phyloP scores from a whole-genome alignment of 1,140 invertebrate species.

The Uloborus diversus region DNA sequence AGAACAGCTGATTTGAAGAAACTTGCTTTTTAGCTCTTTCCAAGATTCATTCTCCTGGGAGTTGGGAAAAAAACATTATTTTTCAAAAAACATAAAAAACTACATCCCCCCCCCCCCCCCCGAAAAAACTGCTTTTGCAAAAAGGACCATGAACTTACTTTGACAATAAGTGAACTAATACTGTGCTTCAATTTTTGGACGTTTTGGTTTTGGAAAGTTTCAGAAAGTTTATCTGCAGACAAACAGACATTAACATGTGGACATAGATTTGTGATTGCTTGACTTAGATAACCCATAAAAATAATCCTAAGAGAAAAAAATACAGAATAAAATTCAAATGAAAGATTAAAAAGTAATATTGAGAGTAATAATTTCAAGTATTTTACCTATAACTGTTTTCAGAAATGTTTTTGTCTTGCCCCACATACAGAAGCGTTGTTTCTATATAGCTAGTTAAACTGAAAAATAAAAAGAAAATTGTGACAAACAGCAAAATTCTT shows the following conservation, averaged over 20 bases:
- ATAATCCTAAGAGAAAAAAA: conserved; percentile 27
- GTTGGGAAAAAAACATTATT: not conserved
- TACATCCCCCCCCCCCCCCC: not conserved
- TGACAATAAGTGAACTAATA: not conserved
- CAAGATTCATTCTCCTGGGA: conserved; percentile 42
- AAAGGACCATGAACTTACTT: not conserved
- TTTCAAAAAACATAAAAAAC: not conserved
- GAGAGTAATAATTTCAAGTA: no score
- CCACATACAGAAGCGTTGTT: conserved; percentile 19
- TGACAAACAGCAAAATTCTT: not conserved
- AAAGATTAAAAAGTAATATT: not conserved
- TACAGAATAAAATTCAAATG: not conserved
- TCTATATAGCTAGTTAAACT: conserved; percentile 34
- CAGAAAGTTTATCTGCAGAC: conserved; percentile 44
- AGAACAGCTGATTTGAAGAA: conserved; percentile 8
- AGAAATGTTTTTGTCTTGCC: conserved; percentile 12
- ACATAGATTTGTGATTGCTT: conserved; percentile 35
- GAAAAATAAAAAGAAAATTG: not conserved
- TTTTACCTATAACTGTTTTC: conserved; percentile 40
- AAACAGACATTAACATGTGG: conserved; percentile 44
- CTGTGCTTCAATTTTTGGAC: not conserved
- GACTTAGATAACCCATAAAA: conserved; percentile 41
- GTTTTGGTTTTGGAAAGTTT: not conserved
- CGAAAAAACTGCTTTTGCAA: not conserved
- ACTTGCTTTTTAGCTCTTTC: conserved; percentile 38